These are phyloP conservation scores for Pteropus alecto DNA, from an alignment of 2,113 vertebrate species.

Conservation along the genomic window DNA sequence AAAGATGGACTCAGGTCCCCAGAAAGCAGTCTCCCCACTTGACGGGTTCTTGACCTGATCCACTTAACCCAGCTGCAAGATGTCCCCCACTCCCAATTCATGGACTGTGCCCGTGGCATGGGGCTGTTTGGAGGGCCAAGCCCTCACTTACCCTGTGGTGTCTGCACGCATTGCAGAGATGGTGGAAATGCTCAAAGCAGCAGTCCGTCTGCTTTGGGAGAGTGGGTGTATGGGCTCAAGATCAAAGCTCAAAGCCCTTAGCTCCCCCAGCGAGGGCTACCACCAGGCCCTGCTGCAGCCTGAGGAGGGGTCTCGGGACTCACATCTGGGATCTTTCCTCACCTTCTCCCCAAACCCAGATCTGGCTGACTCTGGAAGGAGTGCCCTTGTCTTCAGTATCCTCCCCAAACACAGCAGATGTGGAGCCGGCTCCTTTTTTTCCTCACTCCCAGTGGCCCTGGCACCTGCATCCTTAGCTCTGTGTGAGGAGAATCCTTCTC, in stretches of 20 bases:
- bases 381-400: neutral
- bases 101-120: neutral
- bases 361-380: neutral
- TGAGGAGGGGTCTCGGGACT: neutral
- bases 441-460: neutral
- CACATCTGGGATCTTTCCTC: neutral
- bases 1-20: neutral
- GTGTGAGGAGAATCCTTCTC: neutral
- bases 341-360: neutral
- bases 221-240: neutral
- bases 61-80: neutral
- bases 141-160: neutral
- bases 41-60: neutral
- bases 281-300: neutral
- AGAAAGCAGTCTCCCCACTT: neutral
- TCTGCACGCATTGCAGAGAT: neutral
- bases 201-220: neutral
- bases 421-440: neutral
- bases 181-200: neutral
- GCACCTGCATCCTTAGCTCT: neutral
- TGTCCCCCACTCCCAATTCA: neutral
- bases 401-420: neutral
- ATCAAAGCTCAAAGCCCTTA: neutral
- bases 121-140: neutral
- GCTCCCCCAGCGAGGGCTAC: neutral